Evolutionary conservation across 2,797 vertebrate species (phyloP), one percentile per base, ranked within the genome.

Genomic region (Phrynocephalus guinanensis): DNA sequence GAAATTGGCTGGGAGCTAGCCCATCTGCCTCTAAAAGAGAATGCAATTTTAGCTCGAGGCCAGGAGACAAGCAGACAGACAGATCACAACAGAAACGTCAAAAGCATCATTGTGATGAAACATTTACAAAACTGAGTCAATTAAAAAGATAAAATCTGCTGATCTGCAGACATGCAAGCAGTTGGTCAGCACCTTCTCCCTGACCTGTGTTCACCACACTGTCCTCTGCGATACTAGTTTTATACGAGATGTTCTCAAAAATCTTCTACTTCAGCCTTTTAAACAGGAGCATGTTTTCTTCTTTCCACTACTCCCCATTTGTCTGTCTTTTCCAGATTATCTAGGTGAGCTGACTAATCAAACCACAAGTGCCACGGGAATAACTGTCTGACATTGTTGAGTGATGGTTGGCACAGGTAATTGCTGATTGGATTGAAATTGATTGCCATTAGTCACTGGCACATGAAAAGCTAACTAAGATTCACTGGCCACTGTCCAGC

Each of bases 351-450:
- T 76, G 79, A 88, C 71, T 81, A 85, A 82, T 88, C 78, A 82
- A 85, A 76, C 24, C 63, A 87, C 10, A 44, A 81, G 86, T 66
- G 71, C 38, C 77, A 80, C 8, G 70, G 38, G 70, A 88, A 80
- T 79, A 73, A 75, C 10, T 30, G 24, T 82, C 82, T 73, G 68
- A 84, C 70, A 50, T 72, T 72, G 71, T 68, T 88, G 87, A 88
- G 33, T 75, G 78, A 81, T 81, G 48, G 78, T 85, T 88, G 83
- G 83, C 71, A 67, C 63, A 70, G 52, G 48, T 85, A 85, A 77
- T 81, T 88, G 87, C 87, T 85, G 83, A 76, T 67, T 85, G 79
- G 78, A 60, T 81, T 85, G 83, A 73, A 81, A 85, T 75, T 82
- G 87, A 88, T 85, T 67, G 79, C 78, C 71, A 73, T 88, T 85